Conservation (phyloP, 2,797 vertebrate species). For the Pelobates cultripes region DNA sequence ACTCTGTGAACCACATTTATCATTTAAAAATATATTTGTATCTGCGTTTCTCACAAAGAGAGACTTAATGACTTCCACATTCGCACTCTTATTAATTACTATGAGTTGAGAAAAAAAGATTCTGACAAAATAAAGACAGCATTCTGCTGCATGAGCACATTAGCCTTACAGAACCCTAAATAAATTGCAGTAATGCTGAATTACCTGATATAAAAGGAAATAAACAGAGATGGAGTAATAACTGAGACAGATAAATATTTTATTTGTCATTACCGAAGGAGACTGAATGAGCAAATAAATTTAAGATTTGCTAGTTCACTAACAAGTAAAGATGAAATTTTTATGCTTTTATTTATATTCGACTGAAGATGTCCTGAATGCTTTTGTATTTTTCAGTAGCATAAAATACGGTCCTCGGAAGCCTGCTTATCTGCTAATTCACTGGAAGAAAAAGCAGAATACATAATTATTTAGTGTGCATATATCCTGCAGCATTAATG, state of each 20-base stretch:
- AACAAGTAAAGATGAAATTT: slow-evolving; percentile 15
- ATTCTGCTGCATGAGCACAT: slow-evolving; percentile 30
- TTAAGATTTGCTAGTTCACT: slow-evolving; percentile 12
- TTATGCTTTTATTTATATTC: slow-evolving; percentile 23
- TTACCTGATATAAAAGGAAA: slow-evolving; percentile 27
- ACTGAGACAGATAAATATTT: slow-evolving; percentile 42
- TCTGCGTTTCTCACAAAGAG: slow-evolving; percentile 65
- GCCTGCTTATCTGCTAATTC: slow-evolving; percentile 34
- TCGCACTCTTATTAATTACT: slow-evolving; percentile 65
- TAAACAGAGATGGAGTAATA: slow-evolving; percentile 43
- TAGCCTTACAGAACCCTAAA: slow-evolving; percentile 32
- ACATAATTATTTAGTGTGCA: slow-evolving; percentile 15
- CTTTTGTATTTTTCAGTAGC: slow-evolving; percentile 28
- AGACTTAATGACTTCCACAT: slow-evolving; percentile 65
- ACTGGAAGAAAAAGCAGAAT: slow-evolving; percentile 13
- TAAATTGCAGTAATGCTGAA: slow-evolving; percentile 20
- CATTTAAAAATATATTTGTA: slow-evolving; percentile 69
- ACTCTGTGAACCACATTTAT: slow-evolving; percentile 66
- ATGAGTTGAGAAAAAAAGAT: slow-evolving; percentile 58
- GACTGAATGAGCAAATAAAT: slow-evolving; percentile 15
- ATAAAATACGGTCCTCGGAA: slow-evolving; percentile 19
- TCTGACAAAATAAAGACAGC: slow-evolving; percentile 20
- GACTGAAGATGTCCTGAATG: slow-evolving; percentile 25
- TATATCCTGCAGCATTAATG: slow-evolving; percentile 16
- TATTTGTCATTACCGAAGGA: slow-evolving; percentile 30